These are phyloP conservation scores for Labeo calbasu DNA, from an alignment of 2,797 vertebrate genomes.

Conservation along the genomic window DNA sequence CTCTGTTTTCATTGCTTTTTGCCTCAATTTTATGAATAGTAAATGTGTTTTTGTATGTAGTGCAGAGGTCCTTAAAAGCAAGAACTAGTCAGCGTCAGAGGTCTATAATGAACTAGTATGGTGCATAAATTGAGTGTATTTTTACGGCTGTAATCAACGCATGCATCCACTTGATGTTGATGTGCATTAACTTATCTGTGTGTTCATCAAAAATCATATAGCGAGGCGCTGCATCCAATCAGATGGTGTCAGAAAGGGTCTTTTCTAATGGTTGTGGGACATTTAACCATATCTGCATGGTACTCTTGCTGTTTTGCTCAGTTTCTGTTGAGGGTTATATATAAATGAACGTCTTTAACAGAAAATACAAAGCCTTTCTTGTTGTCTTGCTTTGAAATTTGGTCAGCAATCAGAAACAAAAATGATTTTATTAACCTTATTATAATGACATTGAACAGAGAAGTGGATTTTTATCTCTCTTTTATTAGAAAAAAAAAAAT, in stretches of 20 bases:
- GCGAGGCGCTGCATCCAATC: not conserved
- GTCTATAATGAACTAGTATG: conserved; percentile 33
- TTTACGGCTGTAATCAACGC: conserved; percentile 45
- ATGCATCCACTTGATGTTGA: conserved; percentile 14
- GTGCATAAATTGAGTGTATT: conserved; percentile 20
- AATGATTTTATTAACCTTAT: not conserved
- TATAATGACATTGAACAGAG: conserved; percentile 56
- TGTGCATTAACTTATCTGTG: conserved; percentile 46
- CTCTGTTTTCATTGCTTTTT: not conserved
- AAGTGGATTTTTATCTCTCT: conserved; percentile 58
- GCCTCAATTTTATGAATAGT: not conserved
- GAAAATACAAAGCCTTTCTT: not conserved
- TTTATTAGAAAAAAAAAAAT: conserved; percentile 76
- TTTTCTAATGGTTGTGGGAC: conserved; percentile 43
- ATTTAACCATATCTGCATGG: not conserved
- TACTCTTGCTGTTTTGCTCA: not conserved
- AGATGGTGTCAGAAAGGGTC: conserved; percentile 18
- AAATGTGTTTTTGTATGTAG: not conserved
- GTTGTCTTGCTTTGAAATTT: not conserved
- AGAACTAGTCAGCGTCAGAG: conserved; percentile 43
- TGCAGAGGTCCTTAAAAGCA: conserved; percentile 1
- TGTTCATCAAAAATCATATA: conserved; percentile 38
- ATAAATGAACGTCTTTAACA: not conserved
- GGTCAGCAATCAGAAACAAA: not conserved
- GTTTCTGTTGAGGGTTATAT: not conserved